These are phyloP conservation scores for Nomada hirtipes DNA, from an alignment of 2,888 invertebrate species.

Conservation along the genomic window DNA sequence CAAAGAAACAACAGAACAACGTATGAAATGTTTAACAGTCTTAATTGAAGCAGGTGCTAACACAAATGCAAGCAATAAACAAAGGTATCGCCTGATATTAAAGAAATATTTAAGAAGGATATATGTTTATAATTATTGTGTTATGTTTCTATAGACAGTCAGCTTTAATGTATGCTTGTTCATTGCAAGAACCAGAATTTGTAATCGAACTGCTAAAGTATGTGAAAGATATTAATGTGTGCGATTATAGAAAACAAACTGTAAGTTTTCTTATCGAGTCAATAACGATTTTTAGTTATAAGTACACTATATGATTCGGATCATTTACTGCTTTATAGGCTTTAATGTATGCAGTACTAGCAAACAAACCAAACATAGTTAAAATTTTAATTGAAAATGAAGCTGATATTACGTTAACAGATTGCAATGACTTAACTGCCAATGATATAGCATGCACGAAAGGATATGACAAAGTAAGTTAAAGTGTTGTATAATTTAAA, in stretches of 20 bases:
- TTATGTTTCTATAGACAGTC: constrained; percentile 85
- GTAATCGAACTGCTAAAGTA: constrained; percentile 86
- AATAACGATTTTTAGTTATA: not conserved
- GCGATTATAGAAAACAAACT: constrained; percentile 88
- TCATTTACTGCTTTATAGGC: constrained; percentile 83
- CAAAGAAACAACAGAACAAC: constrained; percentile 82
- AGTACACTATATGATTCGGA: not conserved
- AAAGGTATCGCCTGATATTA: constrained; percentile 60
- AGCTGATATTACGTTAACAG: constrained; percentile 85
- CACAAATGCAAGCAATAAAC: constrained; percentile 86
- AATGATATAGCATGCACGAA: constrained; percentile 86
- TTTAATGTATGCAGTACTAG: constrained; percentile 87
- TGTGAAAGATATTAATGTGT: constrained; percentile 86
- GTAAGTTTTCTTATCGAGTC: constrained; percentile 82
- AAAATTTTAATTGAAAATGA: constrained; percentile 86
- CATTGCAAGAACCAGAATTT: constrained; percentile 85
- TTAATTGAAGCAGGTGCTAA: constrained; percentile 86
- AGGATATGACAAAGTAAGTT: constrained; percentile 84
- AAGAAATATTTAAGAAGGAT: not conserved
- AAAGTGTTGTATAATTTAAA: constrained; percentile 16
- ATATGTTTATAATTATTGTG: constrained; percentile 17
- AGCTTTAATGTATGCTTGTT: constrained; percentile 88
- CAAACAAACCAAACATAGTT: constrained; percentile 86
- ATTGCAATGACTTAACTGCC: constrained; percentile 85
- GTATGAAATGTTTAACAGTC: constrained; percentile 84